Conservation (phyloP, 2,888 invertebrate species). For the Drosophila falleni region DNA sequence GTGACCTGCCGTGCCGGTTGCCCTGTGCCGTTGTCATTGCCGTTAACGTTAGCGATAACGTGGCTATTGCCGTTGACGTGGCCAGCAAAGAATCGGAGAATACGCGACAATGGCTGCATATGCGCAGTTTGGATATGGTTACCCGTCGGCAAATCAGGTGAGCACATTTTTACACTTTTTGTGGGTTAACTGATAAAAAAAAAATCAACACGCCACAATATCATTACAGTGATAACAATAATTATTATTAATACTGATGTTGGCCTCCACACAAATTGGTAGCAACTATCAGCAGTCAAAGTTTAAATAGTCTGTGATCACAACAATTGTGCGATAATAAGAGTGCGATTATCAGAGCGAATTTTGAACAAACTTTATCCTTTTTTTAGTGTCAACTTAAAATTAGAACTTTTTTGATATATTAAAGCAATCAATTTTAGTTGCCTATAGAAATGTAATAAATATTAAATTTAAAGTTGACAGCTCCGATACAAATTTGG, state of each 20-base stretch:
- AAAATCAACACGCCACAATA: constrained; percentile 4
- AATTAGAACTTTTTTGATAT: background rate
- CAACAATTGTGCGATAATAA: background rate
- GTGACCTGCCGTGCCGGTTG: constrained; percentile 44
- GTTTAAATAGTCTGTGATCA: constrained; percentile 1
- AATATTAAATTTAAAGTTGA: no score
- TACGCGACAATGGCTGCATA: constrained; percentile 89
- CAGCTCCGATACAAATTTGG: no score
- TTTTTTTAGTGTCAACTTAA: background rate
- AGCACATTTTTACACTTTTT: constrained; percentile 52
- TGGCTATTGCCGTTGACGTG: constrained; percentile 17
- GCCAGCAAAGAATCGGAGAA: constrained; percentile 5
- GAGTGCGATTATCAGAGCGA: background rate
- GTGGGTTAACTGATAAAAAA: background rate
- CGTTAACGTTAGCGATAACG: constrained; percentile 11
- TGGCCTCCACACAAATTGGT: background rate
- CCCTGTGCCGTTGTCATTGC: constrained; percentile 8
- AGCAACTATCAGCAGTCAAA: background rate
- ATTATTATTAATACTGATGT: background rate
- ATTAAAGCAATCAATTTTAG: no score
- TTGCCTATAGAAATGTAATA: no score
- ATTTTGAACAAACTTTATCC: background rate
- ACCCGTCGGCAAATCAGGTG: constrained; percentile 97
- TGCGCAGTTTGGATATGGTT: constrained; percentile 96
- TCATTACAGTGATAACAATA: background rate